Percentiles rank a stretch among this genome's conserved stretches.
Conservation (phyloP, 2,113 vertebrate genomes). For the Lonchura striata region DNA sequence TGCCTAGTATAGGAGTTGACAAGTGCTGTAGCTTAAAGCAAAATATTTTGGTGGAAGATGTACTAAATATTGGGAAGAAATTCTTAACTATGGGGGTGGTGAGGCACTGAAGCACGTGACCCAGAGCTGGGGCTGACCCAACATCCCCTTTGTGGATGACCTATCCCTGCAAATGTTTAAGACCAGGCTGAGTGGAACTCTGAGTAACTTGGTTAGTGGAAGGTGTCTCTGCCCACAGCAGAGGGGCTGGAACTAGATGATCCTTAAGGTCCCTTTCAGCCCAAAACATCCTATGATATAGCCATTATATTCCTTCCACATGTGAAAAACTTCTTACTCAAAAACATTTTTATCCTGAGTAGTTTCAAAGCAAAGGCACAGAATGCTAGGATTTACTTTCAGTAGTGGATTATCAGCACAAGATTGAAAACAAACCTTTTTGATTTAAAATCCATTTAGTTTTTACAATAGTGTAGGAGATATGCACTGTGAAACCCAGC, state of each 20-base stretch:
- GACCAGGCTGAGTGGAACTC: not conserved
- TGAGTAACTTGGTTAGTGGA: not conserved
- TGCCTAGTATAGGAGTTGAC: not conserved
- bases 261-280: not conserved
- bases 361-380: not conserved
- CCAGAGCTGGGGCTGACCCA: too few relatives aligned
- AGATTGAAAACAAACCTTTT: not conserved
- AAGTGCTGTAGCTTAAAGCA: not conserved
- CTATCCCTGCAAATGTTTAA: fast-evolving
- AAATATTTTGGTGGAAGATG: not conserved
- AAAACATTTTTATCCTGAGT: not conserved
- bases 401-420: not conserved
- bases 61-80: not conserved
- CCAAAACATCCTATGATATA: not conserved
- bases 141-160: not conserved
- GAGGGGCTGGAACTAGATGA: not conserved
- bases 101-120: not conserved
- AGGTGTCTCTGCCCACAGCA: not conserved
- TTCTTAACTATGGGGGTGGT: not conserved
- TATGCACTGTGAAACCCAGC: not conserved
- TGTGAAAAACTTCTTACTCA: not conserved
- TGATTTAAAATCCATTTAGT: not conserved
- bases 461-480: not conserved
- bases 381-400: not conserved
- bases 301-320: not conserved